Base-by-base conservation (phyloP, 2,113 vertebrate genomes). In the Campylomormyrus tamandua region DNA sequence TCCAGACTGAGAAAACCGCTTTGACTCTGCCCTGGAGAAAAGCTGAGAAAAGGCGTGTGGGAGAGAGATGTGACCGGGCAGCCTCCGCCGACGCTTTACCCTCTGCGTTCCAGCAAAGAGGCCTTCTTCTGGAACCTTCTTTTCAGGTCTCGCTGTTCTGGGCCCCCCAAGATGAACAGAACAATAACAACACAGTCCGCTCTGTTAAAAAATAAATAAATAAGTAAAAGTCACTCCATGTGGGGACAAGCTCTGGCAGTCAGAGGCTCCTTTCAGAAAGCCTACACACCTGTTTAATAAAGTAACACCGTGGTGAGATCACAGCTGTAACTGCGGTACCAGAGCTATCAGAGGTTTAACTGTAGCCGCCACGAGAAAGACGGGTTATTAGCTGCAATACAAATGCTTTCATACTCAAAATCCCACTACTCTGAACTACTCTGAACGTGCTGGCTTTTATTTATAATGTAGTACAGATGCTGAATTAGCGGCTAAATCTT, bases 161-260 rank as follows among this genome's bases (percentile, higher is more conserved):
- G 90, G 17, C 88, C 70, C 58, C 77, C 56, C 89, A 90, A 91
- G 88, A 85, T 39, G 53, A 46, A 52, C 70, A 83, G 89, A 92
- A 90, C 90, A 93, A 92, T 70, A 56, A 87, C 35, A 52, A 70
- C 91, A 90, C 87, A 92, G 80, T 90, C 19, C 62, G 46, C 80
- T 39, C 35, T 5, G 0, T 83, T 39, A 6, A 35, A 80, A 58
- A 58, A 58, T 7, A 50, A 52, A 87, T 56, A 90, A 89, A 91
- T 80, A 15, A 15, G 52, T 90, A 52, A 56, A 42, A 52, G 62
- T 15, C 11, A 19, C 87, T 74, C 45, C 90, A 90, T 90, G 87
- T 48, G 35, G 84, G 84, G 87, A 88, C 74, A 39, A 39, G 88
- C 17, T 91, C 90, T 66, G 31, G 8, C 31, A 7, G 6, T 35